Conservation (phyloP, 2,797 vertebrate species). For the Protonibea diacanthus region DNA sequence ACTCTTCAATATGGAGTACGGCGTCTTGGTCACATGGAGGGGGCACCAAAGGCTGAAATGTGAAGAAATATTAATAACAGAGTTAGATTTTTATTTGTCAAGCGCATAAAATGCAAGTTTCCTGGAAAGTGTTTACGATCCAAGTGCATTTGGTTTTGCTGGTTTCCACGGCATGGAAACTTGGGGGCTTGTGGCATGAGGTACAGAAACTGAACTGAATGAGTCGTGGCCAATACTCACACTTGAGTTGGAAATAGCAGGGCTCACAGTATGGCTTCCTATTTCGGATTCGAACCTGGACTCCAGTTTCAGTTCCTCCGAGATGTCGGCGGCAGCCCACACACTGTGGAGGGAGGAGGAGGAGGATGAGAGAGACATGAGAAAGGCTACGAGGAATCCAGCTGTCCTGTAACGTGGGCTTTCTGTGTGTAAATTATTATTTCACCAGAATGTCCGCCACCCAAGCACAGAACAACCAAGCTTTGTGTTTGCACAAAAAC, state of each 20-base stretch:
- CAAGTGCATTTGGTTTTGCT: neutral
- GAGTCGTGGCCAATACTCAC: conserved; percentile 78
- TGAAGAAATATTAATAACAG: conserved; percentile 5
- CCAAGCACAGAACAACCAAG: conserved; percentile 31
- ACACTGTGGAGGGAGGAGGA: conserved; percentile 84
- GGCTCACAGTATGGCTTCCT: conserved; percentile 90
- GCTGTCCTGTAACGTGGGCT: conserved; percentile 20
- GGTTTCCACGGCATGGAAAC: neutral
- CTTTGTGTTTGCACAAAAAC: conserved; percentile 7
- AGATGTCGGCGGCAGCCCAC: conserved; percentile 88
- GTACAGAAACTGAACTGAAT: conserved; percentile 4
- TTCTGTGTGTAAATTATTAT: conserved; percentile 35
- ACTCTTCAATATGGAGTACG: conserved; percentile 86
- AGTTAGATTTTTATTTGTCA: neutral
- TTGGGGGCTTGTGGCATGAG: neutral
- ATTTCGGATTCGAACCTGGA: conserved; percentile 92
- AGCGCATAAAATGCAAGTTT: neutral
- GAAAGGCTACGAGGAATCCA: conserved; percentile 24
- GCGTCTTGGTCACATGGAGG: conserved; percentile 87
- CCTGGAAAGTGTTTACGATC: too few relatives aligned
- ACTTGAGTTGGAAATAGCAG: conserved; percentile 93
- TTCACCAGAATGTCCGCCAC: conserved; percentile 41
- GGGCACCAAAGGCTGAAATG: conserved; percentile 66
- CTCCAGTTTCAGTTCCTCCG: conserved; percentile 87
- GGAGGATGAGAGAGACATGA: conserved; percentile 45